A percentile compares a stretch with the other conserved stretches of the same genome.
Evolutionary conservation across 2,113 vertebrate species (phyloP).

Genomic region (Benitochromis conjunctus): DNA sequence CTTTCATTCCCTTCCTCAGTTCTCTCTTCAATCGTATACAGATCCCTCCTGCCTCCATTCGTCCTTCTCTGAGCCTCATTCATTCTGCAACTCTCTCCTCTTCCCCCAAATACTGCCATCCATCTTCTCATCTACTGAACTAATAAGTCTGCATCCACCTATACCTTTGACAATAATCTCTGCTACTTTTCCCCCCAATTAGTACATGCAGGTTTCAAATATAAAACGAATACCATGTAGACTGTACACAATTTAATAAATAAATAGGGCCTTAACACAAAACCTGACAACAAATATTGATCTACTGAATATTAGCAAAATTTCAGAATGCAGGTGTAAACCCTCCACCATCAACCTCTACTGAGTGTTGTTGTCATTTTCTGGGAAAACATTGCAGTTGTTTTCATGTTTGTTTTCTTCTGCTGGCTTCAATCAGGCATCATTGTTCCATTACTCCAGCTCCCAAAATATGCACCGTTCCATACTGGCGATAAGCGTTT

Average conservation of each 20-base stretch:
- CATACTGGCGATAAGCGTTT: neutral
- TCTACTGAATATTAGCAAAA: neutral
- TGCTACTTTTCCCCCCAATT: neutral
- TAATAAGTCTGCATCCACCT: slow-evolving; percentile 34
- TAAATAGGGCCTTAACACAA: neutral
- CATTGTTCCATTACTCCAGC: neutral
- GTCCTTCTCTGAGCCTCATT: slow-evolving; percentile 44
- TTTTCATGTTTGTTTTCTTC: slow-evolving; percentile 25
- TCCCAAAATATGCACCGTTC: neutral
- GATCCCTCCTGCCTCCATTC: slow-evolving; percentile 47
- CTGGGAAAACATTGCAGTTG: slow-evolving; percentile 13
- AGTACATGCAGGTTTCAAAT: neutral
- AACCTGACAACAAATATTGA: neutral
- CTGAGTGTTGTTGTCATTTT: neutral
- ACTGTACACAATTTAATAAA: neutral
- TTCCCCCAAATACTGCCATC: slow-evolving; percentile 49
- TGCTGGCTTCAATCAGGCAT: slow-evolving; percentile 22
- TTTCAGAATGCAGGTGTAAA: neutral
- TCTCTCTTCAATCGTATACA: slow-evolving; percentile 37
- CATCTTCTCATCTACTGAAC: slow-evolving; percentile 42
- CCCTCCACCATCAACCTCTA: neutral
- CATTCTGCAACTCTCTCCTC: slow-evolving; percentile 42
- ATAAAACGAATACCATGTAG: neutral
- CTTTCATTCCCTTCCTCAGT: slow-evolving; percentile 22
- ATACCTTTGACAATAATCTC: slow-evolving; percentile 26